Base-by-base conservation (phyloP, 2,797 vertebrate species). In the Danionella dracula region DNA sequence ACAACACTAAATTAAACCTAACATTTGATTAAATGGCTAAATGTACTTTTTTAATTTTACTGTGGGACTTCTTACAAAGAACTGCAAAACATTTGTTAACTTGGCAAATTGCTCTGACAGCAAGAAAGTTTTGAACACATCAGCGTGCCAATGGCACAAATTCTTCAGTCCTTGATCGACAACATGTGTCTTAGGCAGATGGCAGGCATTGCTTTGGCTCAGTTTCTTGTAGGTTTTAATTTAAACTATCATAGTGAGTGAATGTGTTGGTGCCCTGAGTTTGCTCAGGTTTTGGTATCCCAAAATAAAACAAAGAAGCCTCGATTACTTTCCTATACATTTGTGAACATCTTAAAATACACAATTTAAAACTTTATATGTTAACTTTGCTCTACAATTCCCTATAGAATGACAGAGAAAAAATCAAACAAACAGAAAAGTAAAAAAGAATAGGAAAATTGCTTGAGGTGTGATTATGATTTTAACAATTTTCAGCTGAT, bases 41-140 rank as follows among this genome's bases (percentile, higher is more conserved):
- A n/a, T n/a, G n/a, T n/a, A n/a, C n/a, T n/a, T n/a, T n/a, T n/a
- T n/a, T n/a, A n/a, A n/a, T n/a, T n/a, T n/a, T 63, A 21, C 41
- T 4, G 13, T 4, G 4, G 23, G 23, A 51, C 35, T 29, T 63
- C n/a, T 63, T 63, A 35, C 41, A 50, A 62, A 51, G 60, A 51
- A 21, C 7, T 3, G 17, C 60, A 23, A 35, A 21, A 13, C 17
- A 54, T 32, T 53, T 51, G 37, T 27, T 44, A 0, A n/a, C 12
- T 8, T 1, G 48, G 38, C 49, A 64, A 19, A 37, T 45, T 23
- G 48, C 42, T 42, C 42, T 12, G 19, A 64, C 38, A 15, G 48
- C 41, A 53, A 53, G 15, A 51, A 54, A 54, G 61, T 64, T 54
- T 17, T 64, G 9, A 21, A 29, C 49, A 51, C 60, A 34, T 63